Conservation (phyloP, 2,888 invertebrate species). For the Mythimna lalbum region DNA sequence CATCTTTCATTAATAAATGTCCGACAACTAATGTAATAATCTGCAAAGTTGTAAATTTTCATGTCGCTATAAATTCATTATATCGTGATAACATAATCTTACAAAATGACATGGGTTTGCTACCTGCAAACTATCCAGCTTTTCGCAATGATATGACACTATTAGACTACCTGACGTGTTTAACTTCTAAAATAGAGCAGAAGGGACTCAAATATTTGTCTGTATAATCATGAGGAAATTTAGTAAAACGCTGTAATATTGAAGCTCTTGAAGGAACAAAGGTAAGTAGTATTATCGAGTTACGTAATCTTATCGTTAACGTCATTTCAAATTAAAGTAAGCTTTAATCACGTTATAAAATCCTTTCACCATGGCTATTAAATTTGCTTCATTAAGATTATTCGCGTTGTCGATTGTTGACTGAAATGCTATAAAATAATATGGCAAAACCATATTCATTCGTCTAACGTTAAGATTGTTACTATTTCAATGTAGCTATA, state of each 20-base stretch:
- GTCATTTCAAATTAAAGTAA: constrained; percentile 6
- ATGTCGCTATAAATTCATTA: neutral
- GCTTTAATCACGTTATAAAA: neutral
- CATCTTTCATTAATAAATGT: neutral
- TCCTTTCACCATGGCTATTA: neutral
- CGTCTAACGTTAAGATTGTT: no score
- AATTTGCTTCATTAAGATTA: neutral
- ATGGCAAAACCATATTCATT: no score
- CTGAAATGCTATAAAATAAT: neutral
- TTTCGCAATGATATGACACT: neutral
- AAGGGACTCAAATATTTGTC: no score
- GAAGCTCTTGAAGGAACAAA: neutral
- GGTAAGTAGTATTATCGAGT: neutral
- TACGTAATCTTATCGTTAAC: neutral
- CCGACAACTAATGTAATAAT: neutral
- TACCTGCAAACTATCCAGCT: neutral
- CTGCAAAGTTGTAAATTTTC: neutral
- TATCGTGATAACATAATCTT: neutral
- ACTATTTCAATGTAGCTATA: no score
- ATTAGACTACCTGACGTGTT: neutral
- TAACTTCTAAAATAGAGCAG: neutral
- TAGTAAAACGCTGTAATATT: no score
- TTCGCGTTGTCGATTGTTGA: neutral
- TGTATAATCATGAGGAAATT: no score
- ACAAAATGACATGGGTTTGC: constrained; percentile 2